These are phyloP conservation scores for Idris sp. DNA, from an alignment of 1,140 invertebrate species.

Conservation along the genomic window DNA sequence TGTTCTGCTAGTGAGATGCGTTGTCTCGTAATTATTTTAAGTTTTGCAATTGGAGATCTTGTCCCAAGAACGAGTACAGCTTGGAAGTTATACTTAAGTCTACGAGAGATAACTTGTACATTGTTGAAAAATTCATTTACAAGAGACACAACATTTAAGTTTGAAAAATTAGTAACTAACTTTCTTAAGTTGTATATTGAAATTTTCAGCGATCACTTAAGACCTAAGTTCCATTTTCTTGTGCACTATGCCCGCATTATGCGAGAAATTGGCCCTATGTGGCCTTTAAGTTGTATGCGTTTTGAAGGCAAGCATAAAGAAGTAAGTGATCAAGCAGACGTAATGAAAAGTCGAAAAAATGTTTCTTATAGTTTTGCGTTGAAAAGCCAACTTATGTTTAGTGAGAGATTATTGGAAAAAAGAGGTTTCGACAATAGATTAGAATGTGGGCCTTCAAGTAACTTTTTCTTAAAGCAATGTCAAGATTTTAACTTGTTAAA, in stretches of 20 bases:
- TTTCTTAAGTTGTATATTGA: constrained; percentile 55
- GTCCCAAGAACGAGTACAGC: constrained; percentile 37
- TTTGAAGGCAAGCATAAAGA: constrained; percentile 55
- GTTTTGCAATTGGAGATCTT: constrained; percentile 59
- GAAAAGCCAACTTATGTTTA: constrained; percentile 12
- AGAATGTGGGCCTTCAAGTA: background rate
- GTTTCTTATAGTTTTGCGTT: constrained; percentile 35
- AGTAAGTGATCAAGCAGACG: constrained; percentile 36
- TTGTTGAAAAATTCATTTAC: constrained; percentile 13
- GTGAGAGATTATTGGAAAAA: constrained; percentile 1
- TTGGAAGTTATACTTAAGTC: constrained; percentile 53
- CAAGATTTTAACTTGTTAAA: background rate
- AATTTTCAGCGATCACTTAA: constrained; percentile 45
- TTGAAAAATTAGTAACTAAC: constrained; percentile 8
- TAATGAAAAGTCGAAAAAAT: constrained; percentile 37
- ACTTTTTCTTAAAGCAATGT: background rate
- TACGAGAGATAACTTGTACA: constrained; percentile 55
- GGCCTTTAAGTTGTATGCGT: constrained; percentile 35
- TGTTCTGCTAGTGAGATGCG: constrained; percentile 62
- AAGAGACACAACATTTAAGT: background rate
- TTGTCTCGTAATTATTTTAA: constrained; percentile 47
- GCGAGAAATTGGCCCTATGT: constrained; percentile 41
- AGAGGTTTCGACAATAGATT: constrained; percentile 15
- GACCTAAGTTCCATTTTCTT: constrained; percentile 58
- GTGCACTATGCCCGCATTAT: constrained; percentile 51